These are phyloP conservation scores for Himalopsyche japonica DNA, from an alignment of 2,888 invertebrate species.

Conservation along the genomic window DNA sequence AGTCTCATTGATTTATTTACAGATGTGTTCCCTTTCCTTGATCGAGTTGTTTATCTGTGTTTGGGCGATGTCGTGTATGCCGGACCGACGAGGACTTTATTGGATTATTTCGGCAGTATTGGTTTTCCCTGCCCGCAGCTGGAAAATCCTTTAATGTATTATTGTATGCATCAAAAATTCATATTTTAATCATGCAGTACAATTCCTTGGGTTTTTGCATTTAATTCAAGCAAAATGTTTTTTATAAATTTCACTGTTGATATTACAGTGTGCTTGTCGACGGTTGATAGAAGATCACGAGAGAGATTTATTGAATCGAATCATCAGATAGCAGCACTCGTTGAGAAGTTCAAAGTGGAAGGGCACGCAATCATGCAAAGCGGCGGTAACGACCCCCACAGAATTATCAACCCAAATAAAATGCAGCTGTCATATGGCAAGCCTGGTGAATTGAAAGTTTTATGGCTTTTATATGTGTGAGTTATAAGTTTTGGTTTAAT, in stretches of 20 bases:
- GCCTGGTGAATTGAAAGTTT: slow-evolving; percentile 69
- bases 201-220: background rate
- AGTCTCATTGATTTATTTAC: slow-evolving; percentile 45
- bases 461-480: slow-evolving; percentile 71
- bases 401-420: slow-evolving; percentile 67
- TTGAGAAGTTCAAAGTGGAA: slow-evolving; percentile 88
- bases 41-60: slow-evolving; percentile 87
- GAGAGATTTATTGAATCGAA: slow-evolving; percentile 93
- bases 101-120: slow-evolving; percentile 92
- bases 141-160: slow-evolving; percentile 98
- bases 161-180: slow-evolving; percentile 66
- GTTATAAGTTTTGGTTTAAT: slow-evolving; percentile 40
- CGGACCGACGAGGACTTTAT: slow-evolving; percentile 87
- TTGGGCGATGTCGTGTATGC: slow-evolving; percentile 90
- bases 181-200: too few species aligned
- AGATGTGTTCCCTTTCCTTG: slow-evolving; percentile 94
- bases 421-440: slow-evolving; percentile 76
- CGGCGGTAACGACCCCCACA: slow-evolving; percentile 59
- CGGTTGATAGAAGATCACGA: slow-evolving; percentile 71
- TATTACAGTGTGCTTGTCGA: slow-evolving; percentile 61
- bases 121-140: slow-evolving; percentile 96
- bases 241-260: background rate
- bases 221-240: background rate
- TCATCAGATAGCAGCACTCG: slow-evolving; percentile 87
- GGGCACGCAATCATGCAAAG: slow-evolving; percentile 76